These are phyloP conservation scores for Bombus impatiens DNA, from an alignment of 1,140 invertebrate genomes.

Conservation along the genomic window DNA sequence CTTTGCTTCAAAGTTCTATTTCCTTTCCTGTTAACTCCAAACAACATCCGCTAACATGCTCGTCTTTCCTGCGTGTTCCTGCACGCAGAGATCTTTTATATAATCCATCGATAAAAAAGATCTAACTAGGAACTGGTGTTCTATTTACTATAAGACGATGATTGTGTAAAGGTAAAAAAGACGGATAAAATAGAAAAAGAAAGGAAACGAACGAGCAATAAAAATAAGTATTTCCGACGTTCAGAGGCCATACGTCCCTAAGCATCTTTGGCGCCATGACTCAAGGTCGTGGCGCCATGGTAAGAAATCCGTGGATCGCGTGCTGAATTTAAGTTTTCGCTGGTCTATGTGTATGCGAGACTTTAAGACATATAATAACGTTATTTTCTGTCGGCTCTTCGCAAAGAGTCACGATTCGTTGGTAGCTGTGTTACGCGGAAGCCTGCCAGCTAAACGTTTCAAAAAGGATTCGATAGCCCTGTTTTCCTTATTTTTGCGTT, in stretches of 20 bases:
- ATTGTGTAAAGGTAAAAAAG: background rate
- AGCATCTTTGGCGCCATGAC: constrained; percentile 56
- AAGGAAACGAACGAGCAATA: background rate
- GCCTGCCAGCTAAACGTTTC: constrained; percentile 61
- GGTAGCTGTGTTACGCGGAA: constrained; percentile 77
- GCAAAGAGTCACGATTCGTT: constrained; percentile 76
- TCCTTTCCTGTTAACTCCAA: background rate
- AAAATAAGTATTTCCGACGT: constrained; percentile 25
- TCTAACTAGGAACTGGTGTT: constrained; percentile 39
- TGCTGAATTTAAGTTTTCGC: constrained; percentile 70
- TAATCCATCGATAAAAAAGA: constrained; percentile 59
- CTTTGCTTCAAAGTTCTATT: too few species aligned
- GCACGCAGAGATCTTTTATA: constrained; percentile 38
- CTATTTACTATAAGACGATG: constrained; percentile 50
- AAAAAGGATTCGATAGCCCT: constrained; percentile 24
- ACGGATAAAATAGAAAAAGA: background rate
- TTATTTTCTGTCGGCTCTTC: constrained; percentile 75
- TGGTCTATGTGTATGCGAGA: constrained; percentile 62
- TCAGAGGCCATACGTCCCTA: constrained; percentile 29
- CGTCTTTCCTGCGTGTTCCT: background rate
- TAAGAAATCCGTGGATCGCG: constrained; percentile 74
- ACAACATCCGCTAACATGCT: constrained; percentile 15
- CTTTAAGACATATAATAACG: constrained; percentile 74
- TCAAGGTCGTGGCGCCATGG: constrained; percentile 66
- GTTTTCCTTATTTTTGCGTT: constrained; percentile 36